Evolutionary conservation across 2,797 vertebrate genomes (phyloP).

Genomic region (Catostomus latipinnis): DNA sequence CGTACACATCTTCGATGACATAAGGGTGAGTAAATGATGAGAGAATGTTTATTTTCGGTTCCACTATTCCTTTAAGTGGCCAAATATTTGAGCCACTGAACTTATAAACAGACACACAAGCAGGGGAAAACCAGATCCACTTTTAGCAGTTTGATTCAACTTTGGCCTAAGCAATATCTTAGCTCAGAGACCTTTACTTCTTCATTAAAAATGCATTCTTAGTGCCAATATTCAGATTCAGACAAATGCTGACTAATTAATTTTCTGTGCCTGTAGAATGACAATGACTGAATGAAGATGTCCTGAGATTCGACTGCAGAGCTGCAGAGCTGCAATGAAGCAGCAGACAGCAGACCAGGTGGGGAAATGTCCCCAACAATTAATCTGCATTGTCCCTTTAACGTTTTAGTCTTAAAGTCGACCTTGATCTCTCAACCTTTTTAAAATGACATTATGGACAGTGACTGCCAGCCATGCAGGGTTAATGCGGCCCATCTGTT

Average conservation of each 20-base stretch:
- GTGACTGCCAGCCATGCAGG: conserved; percentile 41
- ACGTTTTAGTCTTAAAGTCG: conserved; percentile 45
- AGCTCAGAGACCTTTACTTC: conserved; percentile 18
- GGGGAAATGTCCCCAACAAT: conserved; percentile 44
- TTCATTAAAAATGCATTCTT: conserved; percentile 32
- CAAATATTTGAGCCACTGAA: no score
- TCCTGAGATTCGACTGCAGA: not conserved
- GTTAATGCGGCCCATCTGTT: conserved; percentile 63
- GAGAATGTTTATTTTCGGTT: no score
- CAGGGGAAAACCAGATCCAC: not conserved
- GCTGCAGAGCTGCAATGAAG: conserved; percentile 9
- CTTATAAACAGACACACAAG: not conserved
- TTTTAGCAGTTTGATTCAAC: conserved; percentile 10
- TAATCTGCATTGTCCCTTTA: conserved; percentile 45
- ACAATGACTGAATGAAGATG: conserved; percentile 24
- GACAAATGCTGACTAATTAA: conserved; percentile 38
- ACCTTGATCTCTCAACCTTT: conserved; percentile 58
- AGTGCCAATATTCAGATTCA: conserved; percentile 37
- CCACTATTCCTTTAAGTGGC: no score
- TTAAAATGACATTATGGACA: conserved; percentile 45
- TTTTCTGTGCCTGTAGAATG: conserved; percentile 4
- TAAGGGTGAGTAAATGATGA: no score
- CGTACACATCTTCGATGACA: no score
- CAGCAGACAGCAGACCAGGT: conserved; percentile 39
- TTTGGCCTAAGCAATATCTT: conserved; percentile 6